Conservation (phyloP, 1,140 invertebrate species). For the Helicoverpa armigera region DNA sequence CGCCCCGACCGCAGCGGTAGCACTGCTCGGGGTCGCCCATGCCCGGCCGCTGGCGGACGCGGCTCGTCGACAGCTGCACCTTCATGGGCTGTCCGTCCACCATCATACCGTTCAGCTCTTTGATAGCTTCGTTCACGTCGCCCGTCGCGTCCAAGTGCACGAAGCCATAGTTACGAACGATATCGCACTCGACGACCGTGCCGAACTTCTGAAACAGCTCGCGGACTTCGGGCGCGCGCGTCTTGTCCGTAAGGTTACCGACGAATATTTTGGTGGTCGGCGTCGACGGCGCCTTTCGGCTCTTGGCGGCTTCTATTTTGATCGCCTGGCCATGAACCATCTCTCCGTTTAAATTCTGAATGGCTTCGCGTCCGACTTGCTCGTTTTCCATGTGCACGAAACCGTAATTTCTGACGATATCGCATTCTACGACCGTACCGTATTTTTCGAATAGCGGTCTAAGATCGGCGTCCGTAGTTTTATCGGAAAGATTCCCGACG, state of each 20-base stretch:
- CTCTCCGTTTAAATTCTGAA: constrained; percentile 96
- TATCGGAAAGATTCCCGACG: constrained; percentile 97
- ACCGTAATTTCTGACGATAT: constrained; percentile 98
- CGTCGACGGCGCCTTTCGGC: constrained; percentile 93
- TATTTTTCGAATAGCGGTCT: constrained; percentile 97
- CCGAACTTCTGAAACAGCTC: constrained; percentile 95
- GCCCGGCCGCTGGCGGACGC: constrained; percentile 96
- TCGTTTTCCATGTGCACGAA: constrained; percentile 99
- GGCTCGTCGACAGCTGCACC: constrained; percentile 96
- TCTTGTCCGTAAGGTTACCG: constrained; percentile 95
- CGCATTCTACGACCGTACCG: constrained; percentile 98
- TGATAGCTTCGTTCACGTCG: constrained; percentile 94
- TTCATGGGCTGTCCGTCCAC: constrained; percentile 96
- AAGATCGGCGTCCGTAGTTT: constrained; percentile 94
- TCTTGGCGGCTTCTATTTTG: constrained; percentile 96
- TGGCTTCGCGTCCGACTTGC: constrained; percentile 95
- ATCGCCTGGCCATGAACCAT: constrained; percentile 95
- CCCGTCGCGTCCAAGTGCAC: constrained; percentile 94
- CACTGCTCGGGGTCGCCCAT: constrained; percentile 98
- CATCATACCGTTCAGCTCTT: constrained; percentile 94
- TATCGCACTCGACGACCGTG: constrained; percentile 96
- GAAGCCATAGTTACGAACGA: constrained; percentile 97
- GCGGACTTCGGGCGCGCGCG: constrained; percentile 94
- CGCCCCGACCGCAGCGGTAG: constrained; percentile 96
- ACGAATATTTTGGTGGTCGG: constrained; percentile 96